These are phyloP conservation scores for Chironomus tentans DNA, from an alignment of 2,888 invertebrate species.

Conservation along the genomic window DNA sequence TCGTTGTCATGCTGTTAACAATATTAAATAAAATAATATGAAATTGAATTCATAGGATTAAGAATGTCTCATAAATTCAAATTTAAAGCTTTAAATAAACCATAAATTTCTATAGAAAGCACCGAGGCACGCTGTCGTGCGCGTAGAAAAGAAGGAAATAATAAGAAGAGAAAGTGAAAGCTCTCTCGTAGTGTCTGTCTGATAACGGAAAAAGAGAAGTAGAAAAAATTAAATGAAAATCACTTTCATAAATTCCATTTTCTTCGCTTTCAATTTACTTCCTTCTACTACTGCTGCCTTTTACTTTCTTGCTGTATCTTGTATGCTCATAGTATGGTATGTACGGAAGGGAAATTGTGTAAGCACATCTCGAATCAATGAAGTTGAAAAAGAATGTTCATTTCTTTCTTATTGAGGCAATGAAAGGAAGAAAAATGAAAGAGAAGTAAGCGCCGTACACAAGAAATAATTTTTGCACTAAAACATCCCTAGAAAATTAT, in stretches of 20 bases:
- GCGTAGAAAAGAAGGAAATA: background rate
- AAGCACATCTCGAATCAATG: background rate
- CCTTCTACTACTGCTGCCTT: background rate
- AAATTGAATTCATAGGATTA: constrained; percentile 16
- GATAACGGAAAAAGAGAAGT: background rate
- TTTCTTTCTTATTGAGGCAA: too few relatives aligned
- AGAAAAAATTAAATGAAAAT: constrained; percentile 22
- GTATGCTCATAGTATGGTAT: background rate
- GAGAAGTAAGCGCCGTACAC: too few relatives aligned
- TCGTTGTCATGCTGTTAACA: background rate
- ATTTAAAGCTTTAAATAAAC: constrained; percentile 14
- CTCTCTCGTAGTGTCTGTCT: background rate
- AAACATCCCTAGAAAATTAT: too few relatives aligned
- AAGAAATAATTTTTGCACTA: too few relatives aligned
- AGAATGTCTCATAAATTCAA: constrained; percentile 21
- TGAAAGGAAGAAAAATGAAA: too few relatives aligned
- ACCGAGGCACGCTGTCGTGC: background rate
- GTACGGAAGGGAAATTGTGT: background rate
- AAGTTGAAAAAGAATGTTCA: background rate
- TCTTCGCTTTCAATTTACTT: constrained; percentile 23
- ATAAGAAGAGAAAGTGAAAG: background rate
- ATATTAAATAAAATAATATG: background rate
- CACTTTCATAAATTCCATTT: constrained; percentile 22
- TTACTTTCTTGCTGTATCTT: background rate
- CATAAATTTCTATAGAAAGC: constrained; percentile 8